Conservation (phyloP, 1,140 invertebrate genomes). For the Drosophila biarmipes region DNA sequence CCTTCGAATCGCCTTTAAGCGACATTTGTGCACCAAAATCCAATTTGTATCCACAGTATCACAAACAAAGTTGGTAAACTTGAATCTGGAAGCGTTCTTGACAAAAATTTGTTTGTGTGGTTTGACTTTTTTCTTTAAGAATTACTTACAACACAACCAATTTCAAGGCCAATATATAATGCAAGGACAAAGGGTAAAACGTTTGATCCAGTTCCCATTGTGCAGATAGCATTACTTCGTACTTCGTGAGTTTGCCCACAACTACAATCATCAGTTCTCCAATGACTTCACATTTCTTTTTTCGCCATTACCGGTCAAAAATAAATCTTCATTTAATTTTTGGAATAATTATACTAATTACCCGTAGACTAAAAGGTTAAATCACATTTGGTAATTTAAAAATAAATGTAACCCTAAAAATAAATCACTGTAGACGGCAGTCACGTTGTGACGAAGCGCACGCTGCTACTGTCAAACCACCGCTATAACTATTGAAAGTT, state of each 20-base stretch:
- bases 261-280: not conserved
- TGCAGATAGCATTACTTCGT: not conserved
- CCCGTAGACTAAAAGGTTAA: no score
- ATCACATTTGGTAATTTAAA: no score
- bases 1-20: conserved; percentile 1
- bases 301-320: no score
- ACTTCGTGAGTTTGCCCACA: not conserved
- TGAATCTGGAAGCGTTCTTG: conserved; percentile 3
- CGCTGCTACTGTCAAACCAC: no score
- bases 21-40: not conserved
- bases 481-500: no score
- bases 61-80: conserved; percentile 7
- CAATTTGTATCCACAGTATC: not conserved
- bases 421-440: no score
- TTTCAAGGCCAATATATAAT: not conserved
- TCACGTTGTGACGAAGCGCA: no score
- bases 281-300: no score
- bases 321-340: no score
- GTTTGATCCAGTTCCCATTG: not conserved
- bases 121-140: not conserved
- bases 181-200: not conserved
- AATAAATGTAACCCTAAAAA: no score
- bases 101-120: no score
- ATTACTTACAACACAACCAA: not conserved
- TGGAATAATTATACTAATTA: no score